Base-by-base conservation (phyloP, 1,140 invertebrate species). In the Harpegnathos saltator region DNA sequence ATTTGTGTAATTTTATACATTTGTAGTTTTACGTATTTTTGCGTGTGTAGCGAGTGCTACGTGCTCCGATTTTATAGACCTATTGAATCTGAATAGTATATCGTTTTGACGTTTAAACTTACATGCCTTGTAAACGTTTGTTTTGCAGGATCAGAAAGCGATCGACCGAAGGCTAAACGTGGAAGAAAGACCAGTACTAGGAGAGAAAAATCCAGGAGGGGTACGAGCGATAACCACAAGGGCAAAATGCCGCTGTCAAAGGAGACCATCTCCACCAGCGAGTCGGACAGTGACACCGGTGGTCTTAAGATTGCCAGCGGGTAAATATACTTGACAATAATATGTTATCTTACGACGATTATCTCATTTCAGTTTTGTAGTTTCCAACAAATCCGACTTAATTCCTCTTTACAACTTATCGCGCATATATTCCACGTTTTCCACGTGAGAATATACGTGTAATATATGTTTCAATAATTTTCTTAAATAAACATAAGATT, bases 241-340 rank as follows among this genome's bases (percentile, higher is more conserved):
- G 97, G 98, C 91, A 97, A 98, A 63, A 95, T 96, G 91, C 97
- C 99, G 90, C 97, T 99, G 0, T 99, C 98, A 0, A 99, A 99
- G 94, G 98, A 98, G 83, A 98, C 98, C 0, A 99, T 99, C 78
- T 99, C 98, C 0, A 98, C 98, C 0, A 98, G 97, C 89, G 98
- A 99, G 90, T 98, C 97, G 0, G 98, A 98, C 68, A 98, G 97
- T 65, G 98, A 98, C 88, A 95, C 95, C 58, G 94, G 95, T 78
- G 95, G 95, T 82, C 95, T 95, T 69, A 96, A 96, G 90, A 95
- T 95, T 85, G 95, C 94, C 4, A 95, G 95, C 85, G 95, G 95
- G 95, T 95, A 91, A 93, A 94, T 92, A 38, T 26, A 44, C 7
- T 44, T 44, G 38, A 44, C 38, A 44, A 11, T 44, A 22, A 66